Evolutionary conservation across 2,797 vertebrate genomes (phyloP).

Genomic region (Distichodus sexfasciatus): DNA sequence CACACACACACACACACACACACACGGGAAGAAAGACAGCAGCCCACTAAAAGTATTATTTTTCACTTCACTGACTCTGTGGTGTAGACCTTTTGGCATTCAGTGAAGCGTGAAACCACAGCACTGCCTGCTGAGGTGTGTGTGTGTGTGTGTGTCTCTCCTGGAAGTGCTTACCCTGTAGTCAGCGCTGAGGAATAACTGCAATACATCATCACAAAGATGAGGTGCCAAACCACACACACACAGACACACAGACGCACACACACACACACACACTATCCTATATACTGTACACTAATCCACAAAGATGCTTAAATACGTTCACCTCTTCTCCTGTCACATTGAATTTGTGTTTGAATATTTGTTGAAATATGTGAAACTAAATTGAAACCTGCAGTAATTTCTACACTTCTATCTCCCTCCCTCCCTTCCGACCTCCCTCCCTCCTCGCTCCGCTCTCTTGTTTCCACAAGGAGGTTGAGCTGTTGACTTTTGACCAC

Average conservation of each 20-base stretch:
- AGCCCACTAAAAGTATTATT: slow-evolving; percentile 26
- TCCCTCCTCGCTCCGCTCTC: too few relatives aligned
- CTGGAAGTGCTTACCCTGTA: slow-evolving; percentile 44
- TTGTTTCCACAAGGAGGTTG: too few relatives aligned
- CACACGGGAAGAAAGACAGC: background rate
- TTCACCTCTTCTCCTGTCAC: too few relatives aligned
- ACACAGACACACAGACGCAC: slow-evolving; percentile 14
- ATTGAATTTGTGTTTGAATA: slow-evolving; percentile 56
- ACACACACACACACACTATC: background rate
- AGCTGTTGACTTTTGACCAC: too few relatives aligned
- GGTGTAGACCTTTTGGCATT: slow-evolving; percentile 32
- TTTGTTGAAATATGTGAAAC: slow-evolving; percentile 49
- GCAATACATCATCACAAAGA: slow-evolving; percentile 45
- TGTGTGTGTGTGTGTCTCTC: slow-evolving; percentile 17
- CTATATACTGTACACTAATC: background rate
- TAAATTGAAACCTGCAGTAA: too few relatives aligned
- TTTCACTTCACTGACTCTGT: slow-evolving; percentile 12
- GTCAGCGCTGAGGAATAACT: slow-evolving; percentile 35
- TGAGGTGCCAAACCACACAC: slow-evolving; percentile 27
- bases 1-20: slow-evolving; percentile 5
- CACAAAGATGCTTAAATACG: too few relatives aligned
- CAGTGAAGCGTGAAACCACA: slow-evolving; percentile 14
- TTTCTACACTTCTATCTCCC: too few relatives aligned
- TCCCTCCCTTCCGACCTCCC: too few relatives aligned
- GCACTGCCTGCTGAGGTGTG: background rate